Evolutionary conservation across 2,888 invertebrate species (phyloP).

Genomic region (Dryobotodes eremita): DNA sequence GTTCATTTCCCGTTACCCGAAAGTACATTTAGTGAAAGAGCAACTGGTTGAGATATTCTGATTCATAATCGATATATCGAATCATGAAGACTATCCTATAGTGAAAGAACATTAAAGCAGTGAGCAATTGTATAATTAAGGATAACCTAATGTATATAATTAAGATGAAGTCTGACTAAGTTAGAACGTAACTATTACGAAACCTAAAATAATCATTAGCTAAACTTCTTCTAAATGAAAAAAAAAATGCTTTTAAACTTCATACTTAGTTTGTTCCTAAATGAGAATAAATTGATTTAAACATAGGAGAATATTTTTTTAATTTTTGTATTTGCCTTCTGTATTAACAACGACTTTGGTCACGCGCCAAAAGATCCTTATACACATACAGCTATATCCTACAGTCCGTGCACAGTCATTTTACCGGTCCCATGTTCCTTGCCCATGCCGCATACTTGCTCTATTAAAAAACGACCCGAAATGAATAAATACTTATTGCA

Average conservation of each 20-base stretch:
- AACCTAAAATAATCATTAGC: neutral
- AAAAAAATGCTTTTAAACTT: neutral
- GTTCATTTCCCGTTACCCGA: slow-evolving; percentile 78
- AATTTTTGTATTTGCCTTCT: neutral
- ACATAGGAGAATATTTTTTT: neutral
- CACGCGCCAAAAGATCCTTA: neutral
- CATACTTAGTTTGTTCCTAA: slow-evolving; percentile 19
- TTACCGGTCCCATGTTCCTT: too few species aligned
- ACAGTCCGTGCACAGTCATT: too few species aligned
- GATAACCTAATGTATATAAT: slow-evolving; percentile 1
- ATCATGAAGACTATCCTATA: neutral
- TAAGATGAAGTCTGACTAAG: slow-evolving; percentile 25
- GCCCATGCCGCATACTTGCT: too few species aligned
- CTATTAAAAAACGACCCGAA: neutral
- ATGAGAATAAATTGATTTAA: neutral
- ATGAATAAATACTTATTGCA: slow-evolving; percentile 24
- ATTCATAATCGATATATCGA: neutral
- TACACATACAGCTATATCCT: neutral
- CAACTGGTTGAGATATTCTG: slow-evolving; percentile 57
- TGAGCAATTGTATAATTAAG: slow-evolving; percentile 15
- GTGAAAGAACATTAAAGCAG: slow-evolving; percentile 11
- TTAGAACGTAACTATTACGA: slow-evolving; percentile 13
- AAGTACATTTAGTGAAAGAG: slow-evolving; percentile 60
- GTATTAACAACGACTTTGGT: neutral
- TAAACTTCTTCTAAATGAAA: neutral